A percentile compares a stretch with the other conserved stretches of the same genome.
These are phyloP conservation scores for Choristoneura rosaceana DNA, from an alignment of 2,888 invertebrate genomes.

Conservation along the genomic window DNA sequence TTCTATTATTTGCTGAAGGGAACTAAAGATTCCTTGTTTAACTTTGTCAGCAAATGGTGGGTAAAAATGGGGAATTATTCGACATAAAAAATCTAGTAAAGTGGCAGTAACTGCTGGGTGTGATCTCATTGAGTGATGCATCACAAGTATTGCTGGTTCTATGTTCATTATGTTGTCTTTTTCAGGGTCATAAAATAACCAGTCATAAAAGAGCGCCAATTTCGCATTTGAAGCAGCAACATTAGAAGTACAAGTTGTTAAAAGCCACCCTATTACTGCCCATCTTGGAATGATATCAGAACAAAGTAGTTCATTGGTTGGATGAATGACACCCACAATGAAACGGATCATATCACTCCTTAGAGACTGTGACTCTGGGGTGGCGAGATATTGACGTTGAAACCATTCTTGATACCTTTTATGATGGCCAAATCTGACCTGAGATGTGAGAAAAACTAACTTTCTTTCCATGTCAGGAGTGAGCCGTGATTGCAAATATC, in stretches of 20 bases:
- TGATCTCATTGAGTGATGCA: constrained; percentile 96
- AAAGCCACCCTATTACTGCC: constrained; percentile 97
- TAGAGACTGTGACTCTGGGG: constrained; percentile 95
- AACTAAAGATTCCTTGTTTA: constrained; percentile 92
- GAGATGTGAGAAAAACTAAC: constrained; percentile 93
- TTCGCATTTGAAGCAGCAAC: constrained; percentile 96
- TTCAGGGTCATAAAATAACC: constrained; percentile 96
- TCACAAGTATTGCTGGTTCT: constrained; percentile 96
- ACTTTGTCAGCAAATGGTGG: constrained; percentile 92
- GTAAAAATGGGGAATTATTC: constrained; percentile 95
- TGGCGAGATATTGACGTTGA: constrained; percentile 95
- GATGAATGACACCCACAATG: constrained; percentile 97
- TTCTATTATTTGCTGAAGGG: constrained; percentile 93
- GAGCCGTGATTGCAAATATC: constrained; percentile 93
- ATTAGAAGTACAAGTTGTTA: constrained; percentile 95
- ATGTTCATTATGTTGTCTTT: constrained; percentile 98
- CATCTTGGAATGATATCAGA: constrained; percentile 98
- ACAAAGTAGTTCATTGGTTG: constrained; percentile 95
- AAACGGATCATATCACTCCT: constrained; percentile 97
- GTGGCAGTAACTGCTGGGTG: constrained; percentile 96
- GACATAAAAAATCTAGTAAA: constrained; percentile 94
- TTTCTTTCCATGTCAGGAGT: constrained; percentile 98
- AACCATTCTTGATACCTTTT: constrained; percentile 98
- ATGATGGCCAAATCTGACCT: constrained; percentile 95
- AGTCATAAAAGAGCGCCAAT: constrained; percentile 96